Evolutionary conservation across 2,888 invertebrate species (phyloP).

Genomic region (Pandemis cinnamomeana): DNA sequence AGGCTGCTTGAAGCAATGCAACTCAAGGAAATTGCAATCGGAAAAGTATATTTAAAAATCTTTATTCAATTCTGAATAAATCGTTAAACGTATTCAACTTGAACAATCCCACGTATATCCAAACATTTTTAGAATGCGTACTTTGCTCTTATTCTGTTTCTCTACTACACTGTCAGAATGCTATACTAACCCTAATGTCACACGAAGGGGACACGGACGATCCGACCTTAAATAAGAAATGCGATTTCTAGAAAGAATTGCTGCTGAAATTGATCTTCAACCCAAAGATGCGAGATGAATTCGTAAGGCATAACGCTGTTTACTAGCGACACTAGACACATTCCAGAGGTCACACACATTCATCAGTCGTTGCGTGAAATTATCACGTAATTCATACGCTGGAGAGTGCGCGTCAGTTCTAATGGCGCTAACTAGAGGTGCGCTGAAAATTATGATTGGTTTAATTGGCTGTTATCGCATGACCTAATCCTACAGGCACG

Average conservation of each 20-base stretch:
- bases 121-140: not conserved
- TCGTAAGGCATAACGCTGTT: constrained; percentile 31
- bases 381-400: constrained; percentile 47
- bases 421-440: constrained; percentile 47
- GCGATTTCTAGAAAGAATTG: constrained; percentile 9
- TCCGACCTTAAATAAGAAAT: constrained; percentile 12
- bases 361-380: constrained; percentile 49
- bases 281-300: constrained; percentile 18
- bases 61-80: not conserved
- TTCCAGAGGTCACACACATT: constrained; percentile 44
- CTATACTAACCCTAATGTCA: not conserved
- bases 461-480: constrained; percentile 48
- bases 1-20: not conserved
- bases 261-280: constrained; percentile 9
- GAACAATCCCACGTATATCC: not conserved
- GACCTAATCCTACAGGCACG: constrained; percentile 46
- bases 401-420: constrained; percentile 42
- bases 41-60: not conserved
- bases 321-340: constrained; percentile 41
- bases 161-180: not conserved
- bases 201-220: constrained; percentile 1
- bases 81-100: not conserved
- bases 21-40: not conserved
- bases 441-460: constrained; percentile 43
- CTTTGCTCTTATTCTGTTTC: not conserved